Base-by-base conservation (phyloP, 2,888 invertebrate species). In the Nineta flava region DNA sequence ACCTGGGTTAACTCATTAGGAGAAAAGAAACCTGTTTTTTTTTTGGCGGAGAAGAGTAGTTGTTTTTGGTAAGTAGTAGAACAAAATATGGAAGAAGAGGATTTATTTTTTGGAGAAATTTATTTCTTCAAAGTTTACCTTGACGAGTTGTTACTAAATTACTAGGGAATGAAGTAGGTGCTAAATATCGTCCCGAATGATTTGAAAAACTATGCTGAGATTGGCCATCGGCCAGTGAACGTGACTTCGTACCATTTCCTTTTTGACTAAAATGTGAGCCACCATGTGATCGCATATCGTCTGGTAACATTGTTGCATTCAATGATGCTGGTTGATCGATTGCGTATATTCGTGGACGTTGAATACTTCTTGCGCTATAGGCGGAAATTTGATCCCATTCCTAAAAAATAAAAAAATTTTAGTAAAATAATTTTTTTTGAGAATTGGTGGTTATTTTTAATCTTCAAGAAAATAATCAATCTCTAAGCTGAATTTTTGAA, bases 371-470 rank as follows among this genome's bases (percentile, higher is more conserved):
- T 56, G 87, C 84, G 66, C 92, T 92, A 65, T 92, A 92, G 48
- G 87, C 87, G 41, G 92, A 93, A 54, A 91, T 84, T 64, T 85
- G 85, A 65, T 87, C 87, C 86, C 86, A 87, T 65, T 87, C 87
- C 71, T 76, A 53, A 15, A 54, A 57, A 6, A 21, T 42, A 4
- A n/a, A 4, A 15, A 42, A 42, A 16, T 3, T 9, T 42, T 3
- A n/a, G 2, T 19, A 19, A 19, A 19, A 19, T 3, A 2, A 19
- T 19, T 19, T 19, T 3, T 19, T 19, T 19, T 19, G n/a, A 19
- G 19, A 19, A 19, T 19, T 19, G n/a, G n/a, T n/a, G n/a, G n/a
- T n/a, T n/a, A n/a, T n/a, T n/a, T n/a, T n/a, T n/a, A n/a, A n/a
- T n/a, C n/a, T n/a, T n/a, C n/a, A n/a, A n/a, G n/a, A n/a, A n/a